These are phyloP conservation scores for Micronisus gabar DNA, from an alignment of 2,113 vertebrate genomes.

Conservation along the genomic window DNA sequence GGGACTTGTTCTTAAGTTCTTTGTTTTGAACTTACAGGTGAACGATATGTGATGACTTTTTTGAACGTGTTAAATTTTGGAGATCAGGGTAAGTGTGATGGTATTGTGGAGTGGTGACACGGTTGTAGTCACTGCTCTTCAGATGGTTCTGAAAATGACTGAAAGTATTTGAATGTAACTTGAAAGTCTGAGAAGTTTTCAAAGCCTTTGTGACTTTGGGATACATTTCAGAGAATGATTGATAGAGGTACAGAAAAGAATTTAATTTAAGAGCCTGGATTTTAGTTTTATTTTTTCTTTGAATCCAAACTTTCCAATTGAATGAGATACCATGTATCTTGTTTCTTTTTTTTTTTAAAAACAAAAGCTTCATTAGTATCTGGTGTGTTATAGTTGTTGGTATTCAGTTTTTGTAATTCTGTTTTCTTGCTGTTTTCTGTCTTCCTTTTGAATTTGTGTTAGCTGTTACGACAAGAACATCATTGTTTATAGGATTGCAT, in stretches of 20 bases:
- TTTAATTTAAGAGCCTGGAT: not conserved
- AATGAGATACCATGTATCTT: not conserved
- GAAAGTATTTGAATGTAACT: not conserved
- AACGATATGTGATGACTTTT: conserved; percentile 98
- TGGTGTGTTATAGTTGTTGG: not conserved
- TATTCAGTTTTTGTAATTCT: not conserved
- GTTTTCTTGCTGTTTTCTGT: not conserved
- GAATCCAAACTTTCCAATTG: not conserved
- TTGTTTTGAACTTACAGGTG: conserved; percentile 76
- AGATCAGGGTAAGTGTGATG: conserved; percentile 86
- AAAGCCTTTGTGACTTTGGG: not conserved
- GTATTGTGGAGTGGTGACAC: not conserved
- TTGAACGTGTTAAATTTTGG: conserved; percentile 95
- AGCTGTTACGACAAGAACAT: not conserved
- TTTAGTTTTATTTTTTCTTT: not conserved
- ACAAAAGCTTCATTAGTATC: not conserved
- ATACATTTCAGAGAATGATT: not conserved
- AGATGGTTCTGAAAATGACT: not conserved
- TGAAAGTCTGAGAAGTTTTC: not conserved
- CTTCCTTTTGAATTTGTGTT: not conserved
- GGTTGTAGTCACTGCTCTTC: not conserved
- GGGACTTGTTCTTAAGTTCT: not conserved
- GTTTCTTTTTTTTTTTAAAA: not conserved
- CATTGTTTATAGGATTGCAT: not conserved
- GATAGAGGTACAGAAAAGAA: not conserved